Base-by-base conservation (phyloP, 2,888 invertebrate genomes). In the Plebejus melissa region DNA sequence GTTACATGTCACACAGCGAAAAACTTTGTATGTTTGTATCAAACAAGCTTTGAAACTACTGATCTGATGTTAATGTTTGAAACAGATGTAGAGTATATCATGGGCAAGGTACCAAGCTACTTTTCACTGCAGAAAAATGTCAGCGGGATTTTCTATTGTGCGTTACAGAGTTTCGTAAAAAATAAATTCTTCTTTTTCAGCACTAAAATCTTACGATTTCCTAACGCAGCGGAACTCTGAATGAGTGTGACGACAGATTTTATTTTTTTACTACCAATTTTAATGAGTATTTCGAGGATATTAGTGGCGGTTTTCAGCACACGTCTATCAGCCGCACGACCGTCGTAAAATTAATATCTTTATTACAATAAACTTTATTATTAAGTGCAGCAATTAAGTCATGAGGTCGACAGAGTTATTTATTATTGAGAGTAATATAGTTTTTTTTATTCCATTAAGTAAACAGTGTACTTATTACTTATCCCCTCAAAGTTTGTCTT, bases 361-460 rank as follows among this genome's bases (percentile, higher is more conserved):
- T 41, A 71, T 41, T 46, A 28, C 38, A 32, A 75, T 75, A 75
- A 75, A 4, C 22, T 69, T 16, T 69, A 69, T 54, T 57, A 57
- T 57, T 38, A 54, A 75, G 70, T 1, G 32, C 36, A 13, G 9
- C 69, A 54, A 13, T 70, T 6, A 57, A 76, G 72, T 74, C 74
- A 74, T 74, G 46, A 32, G 76, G 78, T 77, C 77, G 28, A 60
- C 22, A 28, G 60, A 16, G 13, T 11, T 32, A 65, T 28, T 60
- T 60, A 60, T 65, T 11, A 65, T 32, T 28, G 32, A 32, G 65
- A 22, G 28, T n/a, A 2, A 28, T n/a, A 9, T 22, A 58, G n/a
- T 28, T 6, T 22, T 60, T 9, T 60, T 60, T 1, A 22, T 28
- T 28, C 11, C 60, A 2, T 60, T 60, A 11, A 28, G 2, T 16